phyloP scores from a whole-genome alignment of 2,888 invertebrate genomes.

The Eupithecia subfuscata region DNA sequence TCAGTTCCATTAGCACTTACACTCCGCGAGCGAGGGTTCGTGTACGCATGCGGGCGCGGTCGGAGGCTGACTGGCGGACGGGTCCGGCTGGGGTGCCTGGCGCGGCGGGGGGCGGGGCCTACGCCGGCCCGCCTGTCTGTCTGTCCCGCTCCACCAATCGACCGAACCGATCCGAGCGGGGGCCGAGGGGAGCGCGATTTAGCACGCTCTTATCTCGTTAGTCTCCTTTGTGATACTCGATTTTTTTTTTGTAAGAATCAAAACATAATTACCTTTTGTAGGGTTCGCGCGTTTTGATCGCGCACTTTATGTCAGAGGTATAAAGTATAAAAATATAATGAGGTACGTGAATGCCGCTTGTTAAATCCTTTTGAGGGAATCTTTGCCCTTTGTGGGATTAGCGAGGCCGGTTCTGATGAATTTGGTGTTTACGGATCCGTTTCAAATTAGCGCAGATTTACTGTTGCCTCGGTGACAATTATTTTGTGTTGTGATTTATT shows the following conservation, averaged over 20 bases:
- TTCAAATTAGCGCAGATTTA: constrained; percentile 81
- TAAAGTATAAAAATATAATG: constrained; percentile 84
- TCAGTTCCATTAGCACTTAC: constrained; percentile 81
- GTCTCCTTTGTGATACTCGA: constrained; percentile 83
- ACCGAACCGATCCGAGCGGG: constrained; percentile 81
- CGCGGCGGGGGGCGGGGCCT: constrained; percentile 49
- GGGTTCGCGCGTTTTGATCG: constrained; percentile 83
- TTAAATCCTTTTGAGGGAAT: constrained; percentile 82
- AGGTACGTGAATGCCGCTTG: constrained; percentile 80
- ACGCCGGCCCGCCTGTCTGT: constrained; percentile 48
- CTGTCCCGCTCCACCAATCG: constrained; percentile 79
- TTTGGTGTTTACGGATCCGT: constrained; percentile 70
- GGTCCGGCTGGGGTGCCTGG: constrained; percentile 58
- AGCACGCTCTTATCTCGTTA: constrained; percentile 85
- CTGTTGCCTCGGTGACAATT: constrained; percentile 64
- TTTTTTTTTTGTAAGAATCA: constrained; percentile 82
- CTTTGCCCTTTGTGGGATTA: constrained; percentile 78
- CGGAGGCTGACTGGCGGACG: constrained; percentile 78
- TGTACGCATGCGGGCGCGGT: constrained; percentile 83
- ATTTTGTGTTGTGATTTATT: constrained; percentile 69
- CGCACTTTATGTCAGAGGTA: constrained; percentile 80
- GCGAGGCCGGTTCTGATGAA: constrained; percentile 60
- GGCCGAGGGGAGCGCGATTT: constrained; percentile 77
- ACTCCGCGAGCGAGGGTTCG: constrained; percentile 73
- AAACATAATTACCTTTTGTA: constrained; percentile 85